Conservation (phyloP, 1,140 invertebrate species). For the Caenorhabditis briggsae region DNA sequence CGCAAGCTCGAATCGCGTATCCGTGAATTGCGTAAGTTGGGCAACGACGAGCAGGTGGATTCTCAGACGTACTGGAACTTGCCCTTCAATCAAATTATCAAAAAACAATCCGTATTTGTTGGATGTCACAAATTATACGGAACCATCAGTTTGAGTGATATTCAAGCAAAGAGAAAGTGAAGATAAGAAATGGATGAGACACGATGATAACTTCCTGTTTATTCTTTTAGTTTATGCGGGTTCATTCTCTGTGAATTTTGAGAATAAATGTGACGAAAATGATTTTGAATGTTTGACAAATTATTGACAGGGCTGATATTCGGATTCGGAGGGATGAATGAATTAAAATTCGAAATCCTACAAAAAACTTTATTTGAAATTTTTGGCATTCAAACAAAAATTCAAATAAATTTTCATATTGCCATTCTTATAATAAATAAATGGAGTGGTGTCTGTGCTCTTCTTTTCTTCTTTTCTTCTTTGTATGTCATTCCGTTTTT, state of each 20-base stretch:
- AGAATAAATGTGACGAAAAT: conserved; percentile 18
- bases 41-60: conserved; percentile 58
- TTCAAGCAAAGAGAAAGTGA: conserved; percentile 19
- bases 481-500: too few relatives aligned
- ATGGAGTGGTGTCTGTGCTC: too few relatives aligned
- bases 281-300: neutral
- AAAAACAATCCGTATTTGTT: conserved; percentile 73
- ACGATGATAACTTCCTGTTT: conserved; percentile 29
- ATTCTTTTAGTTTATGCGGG: conserved; percentile 49
- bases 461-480: too few relatives aligned
- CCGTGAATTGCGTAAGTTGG: conserved; percentile 14
- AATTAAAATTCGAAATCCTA: too few relatives aligned
- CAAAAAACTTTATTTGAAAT: too few relatives aligned
- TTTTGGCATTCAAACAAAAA: too few relatives aligned
- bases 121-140: conserved; percentile 76
- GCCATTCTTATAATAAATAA: too few relatives aligned
- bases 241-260: conserved; percentile 44
- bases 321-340: too few relatives aligned
- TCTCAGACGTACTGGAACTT: conserved; percentile 69
- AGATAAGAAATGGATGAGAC: neutral
- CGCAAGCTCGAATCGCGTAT: conserved; percentile 31
- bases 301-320: too few relatives aligned
- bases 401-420: too few relatives aligned
- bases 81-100: conserved; percentile 72
- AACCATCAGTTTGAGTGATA: conserved; percentile 61